phyloP scores from a whole-genome alignment of 1,140 invertebrate species.

The Habropoda laboriosa region DNA sequence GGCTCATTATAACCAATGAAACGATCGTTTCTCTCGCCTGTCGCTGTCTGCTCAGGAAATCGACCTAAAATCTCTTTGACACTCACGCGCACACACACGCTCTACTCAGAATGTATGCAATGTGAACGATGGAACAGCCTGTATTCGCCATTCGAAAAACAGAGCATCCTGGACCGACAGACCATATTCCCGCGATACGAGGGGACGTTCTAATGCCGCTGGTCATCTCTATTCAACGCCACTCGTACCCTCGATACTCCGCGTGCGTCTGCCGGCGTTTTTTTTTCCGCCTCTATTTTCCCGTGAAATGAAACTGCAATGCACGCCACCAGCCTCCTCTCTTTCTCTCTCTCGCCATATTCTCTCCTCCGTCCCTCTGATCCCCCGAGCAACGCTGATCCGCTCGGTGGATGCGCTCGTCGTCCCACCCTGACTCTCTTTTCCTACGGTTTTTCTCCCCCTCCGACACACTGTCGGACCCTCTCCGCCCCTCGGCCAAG shows the following conservation, averaged over 20 bases:
- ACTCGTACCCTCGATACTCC: slow-evolving; percentile 56
- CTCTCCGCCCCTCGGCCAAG: slow-evolving; percentile 37
- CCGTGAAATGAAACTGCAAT: slow-evolving; percentile 73
- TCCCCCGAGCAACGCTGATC: slow-evolving; percentile 7
- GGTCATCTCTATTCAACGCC: slow-evolving; percentile 70
- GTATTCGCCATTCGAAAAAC: background rate
- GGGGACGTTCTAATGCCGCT: slow-evolving; percentile 54
- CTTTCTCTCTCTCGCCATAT: slow-evolving; percentile 22
- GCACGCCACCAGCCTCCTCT: slow-evolving; percentile 38
- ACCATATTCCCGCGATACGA: slow-evolving; percentile 32
- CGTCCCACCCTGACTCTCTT: slow-evolving; percentile 49
- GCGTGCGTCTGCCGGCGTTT: slow-evolving; percentile 32
- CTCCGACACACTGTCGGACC: slow-evolving; percentile 30
- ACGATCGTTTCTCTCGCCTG: slow-evolving; percentile 13
- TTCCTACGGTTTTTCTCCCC: slow-evolving; percentile 65
- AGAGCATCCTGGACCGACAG: background rate
- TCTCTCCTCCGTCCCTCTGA: slow-evolving; percentile 15
- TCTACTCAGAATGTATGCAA: fast-evolving
- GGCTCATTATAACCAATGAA: slow-evolving; percentile 11
- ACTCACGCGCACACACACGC: background rate
- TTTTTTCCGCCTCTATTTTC: slow-evolving; percentile 68
- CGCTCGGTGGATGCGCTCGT: slow-evolving; percentile 45
- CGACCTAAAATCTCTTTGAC: background rate
- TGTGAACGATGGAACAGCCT: background rate
- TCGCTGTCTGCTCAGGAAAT: background rate